Evolutionary conservation across 2,888 invertebrate species (phyloP), one percentile per base, ranked within the genome.

Genomic region (Drosophila peninsularis): DNA sequence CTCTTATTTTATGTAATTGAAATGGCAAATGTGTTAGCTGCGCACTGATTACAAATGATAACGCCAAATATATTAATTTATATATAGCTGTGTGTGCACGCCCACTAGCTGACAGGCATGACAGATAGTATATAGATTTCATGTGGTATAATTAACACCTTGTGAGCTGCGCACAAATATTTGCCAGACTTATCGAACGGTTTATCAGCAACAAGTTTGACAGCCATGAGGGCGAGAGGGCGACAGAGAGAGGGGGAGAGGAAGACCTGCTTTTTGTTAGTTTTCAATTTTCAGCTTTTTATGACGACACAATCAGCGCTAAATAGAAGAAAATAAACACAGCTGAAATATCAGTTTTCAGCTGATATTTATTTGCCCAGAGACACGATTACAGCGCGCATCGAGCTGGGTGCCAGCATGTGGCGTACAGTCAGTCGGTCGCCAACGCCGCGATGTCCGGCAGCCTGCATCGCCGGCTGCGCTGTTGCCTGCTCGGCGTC

Each of bases 141-240:
- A 65, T 69, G 78, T 66, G 69, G 53, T 66, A 60, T 80, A 85
- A 88, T 88, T 84, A 84, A 75, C 88, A 86, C 86, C 72, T 88
- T 63, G 64, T 62, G 68, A 62, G 73, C 66, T 60, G 54, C 71
- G 53, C 61, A 78, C 78, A 85, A 88, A 82, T 84, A 84, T 88
- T 84, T 82, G 73, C 71, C 60, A 67, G 72, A 75, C 75, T 82
- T 88, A 75, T 84, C 88, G 71, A 71, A 27, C 27, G 34, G 61
- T 58, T 82, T 85, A 88, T 85, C 83, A 78, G 70, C 62, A 60
- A 79, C 76, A 67, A 71, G 64, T 79, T 71, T 65, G 75, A 75
- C 70, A 64, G 36, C n/a, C 14, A 37, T 36, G 34, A 14, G 21
- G 27, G 45, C 57, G 24, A 34, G 13, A 32, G 17, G 32, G 19